Percentiles rank a stretch among this genome's conserved stretches.
These are phyloP conservation scores for Neostethus bicornis DNA, from an alignment of 2,797 vertebrate genomes.

Conservation along the genomic window DNA sequence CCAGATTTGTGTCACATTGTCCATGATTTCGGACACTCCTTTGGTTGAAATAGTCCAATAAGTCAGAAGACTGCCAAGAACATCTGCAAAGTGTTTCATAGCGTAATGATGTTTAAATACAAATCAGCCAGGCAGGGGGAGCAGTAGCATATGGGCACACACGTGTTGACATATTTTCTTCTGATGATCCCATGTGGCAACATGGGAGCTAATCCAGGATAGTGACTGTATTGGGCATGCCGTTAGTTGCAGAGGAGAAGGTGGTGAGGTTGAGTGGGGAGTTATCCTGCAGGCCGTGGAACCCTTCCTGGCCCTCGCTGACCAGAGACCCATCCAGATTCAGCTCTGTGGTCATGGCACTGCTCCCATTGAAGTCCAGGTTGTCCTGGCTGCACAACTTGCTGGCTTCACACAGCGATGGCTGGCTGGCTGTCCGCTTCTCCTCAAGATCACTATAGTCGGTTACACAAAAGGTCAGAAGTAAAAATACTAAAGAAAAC, in stretches of 20 bases:
- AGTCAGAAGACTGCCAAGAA: constrained; percentile 51
- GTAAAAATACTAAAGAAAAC: not conserved
- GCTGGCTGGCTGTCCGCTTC: constrained; percentile 88
- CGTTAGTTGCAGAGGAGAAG: constrained; percentile 59
- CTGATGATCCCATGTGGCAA: constrained; percentile 51
- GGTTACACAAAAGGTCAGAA: constrained; percentile 5
- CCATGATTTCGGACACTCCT: constrained; percentile 74
- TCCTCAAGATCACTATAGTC: constrained; percentile 88
- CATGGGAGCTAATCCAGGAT: constrained; percentile 79
- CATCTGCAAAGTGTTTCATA: constrained; percentile 68
- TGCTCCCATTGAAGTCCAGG: constrained; percentile 88
- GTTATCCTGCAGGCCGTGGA: constrained; percentile 72
- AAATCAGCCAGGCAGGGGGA: constrained; percentile 62
- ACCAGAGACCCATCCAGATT: constrained; percentile 90
- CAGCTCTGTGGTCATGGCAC: constrained; percentile 87
- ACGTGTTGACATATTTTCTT: constrained; percentile 76
- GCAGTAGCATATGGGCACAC: constrained; percentile 70
- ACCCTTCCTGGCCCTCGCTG: constrained; percentile 77
- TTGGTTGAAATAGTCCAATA: constrained; percentile 76
- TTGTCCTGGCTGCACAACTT: constrained; percentile 87
- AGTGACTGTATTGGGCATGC: constrained; percentile 77
- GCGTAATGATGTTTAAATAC: constrained; percentile 62
- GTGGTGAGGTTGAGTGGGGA: constrained; percentile 76
- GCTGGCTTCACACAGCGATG: constrained; percentile 88
- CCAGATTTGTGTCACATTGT: constrained; percentile 58